Evolutionary conservation across 2,888 invertebrate genomes (phyloP).

Genomic region (Proisotoma minuta): DNA sequence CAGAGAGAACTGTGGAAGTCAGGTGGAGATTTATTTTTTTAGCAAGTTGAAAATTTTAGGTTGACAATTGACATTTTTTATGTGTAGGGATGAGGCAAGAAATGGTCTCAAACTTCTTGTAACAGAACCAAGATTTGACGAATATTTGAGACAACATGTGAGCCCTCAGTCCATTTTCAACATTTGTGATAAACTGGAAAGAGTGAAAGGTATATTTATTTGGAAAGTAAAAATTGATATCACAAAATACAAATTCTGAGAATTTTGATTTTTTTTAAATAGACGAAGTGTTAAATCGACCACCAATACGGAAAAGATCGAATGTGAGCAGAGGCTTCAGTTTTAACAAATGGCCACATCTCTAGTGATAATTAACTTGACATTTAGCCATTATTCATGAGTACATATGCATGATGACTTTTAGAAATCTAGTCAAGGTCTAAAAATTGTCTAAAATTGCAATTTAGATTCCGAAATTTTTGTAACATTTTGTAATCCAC

Average conservation of each 20-base stretch:
- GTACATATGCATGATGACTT: too few relatives aligned
- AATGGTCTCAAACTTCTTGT: neutral
- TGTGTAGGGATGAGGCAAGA: slow-evolving; percentile 4
- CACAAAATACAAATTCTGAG: neutral
- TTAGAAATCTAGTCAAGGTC: too few relatives aligned
- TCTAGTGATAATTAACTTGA: slow-evolving; percentile 1
- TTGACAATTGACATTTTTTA: neutral
- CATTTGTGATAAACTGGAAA: neutral
- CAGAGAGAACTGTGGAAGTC: neutral
- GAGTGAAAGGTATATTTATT: neutral
- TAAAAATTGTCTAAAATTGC: too few relatives aligned
- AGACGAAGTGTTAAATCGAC: neutral
- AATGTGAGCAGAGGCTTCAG: neutral
- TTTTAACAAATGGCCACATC: neutral
- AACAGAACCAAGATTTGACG: neutral
- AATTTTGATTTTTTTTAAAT: neutral
- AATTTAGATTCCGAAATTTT: neutral
- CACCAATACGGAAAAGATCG: neutral
- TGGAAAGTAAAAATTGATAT: too few relatives aligned
- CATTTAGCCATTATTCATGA: neutral
- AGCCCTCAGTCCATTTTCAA: neutral
- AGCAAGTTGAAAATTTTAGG: neutral
- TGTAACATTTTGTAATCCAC: neutral
- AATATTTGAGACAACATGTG: neutral
- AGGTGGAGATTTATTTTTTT: slow-evolving; percentile 6